A percentile compares a stretch with the other conserved stretches of the same genome.
Evolutionary conservation across 2,113 vertebrate species (phyloP).

Genomic region (Tapirus terrestris): DNA sequence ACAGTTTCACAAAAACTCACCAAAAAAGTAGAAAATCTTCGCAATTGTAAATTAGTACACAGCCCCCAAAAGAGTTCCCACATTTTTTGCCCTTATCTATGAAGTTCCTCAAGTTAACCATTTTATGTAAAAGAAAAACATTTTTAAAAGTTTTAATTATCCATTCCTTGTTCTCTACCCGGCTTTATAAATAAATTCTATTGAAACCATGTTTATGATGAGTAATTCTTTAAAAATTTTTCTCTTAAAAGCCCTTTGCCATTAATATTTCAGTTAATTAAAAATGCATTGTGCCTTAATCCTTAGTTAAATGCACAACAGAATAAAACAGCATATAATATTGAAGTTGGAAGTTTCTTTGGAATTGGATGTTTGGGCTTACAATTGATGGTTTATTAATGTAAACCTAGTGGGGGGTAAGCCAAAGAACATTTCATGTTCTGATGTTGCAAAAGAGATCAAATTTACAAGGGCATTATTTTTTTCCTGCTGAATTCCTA

Average conservation of each 20-base stretch:
- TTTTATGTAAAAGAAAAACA: conserved; percentile 42
- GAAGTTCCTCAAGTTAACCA: conserved; percentile 43
- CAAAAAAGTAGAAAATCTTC: neutral
- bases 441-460: conserved; percentile 77
- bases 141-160: conserved; percentile 52
- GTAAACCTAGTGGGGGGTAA: conserved; percentile 75
- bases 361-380: conserved; percentile 61
- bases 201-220: conserved; percentile 68
- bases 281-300: conserved; percentile 71
- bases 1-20: neutral
- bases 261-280: conserved; percentile 76
- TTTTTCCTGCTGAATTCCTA: conserved; percentile 80
- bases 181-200: conserved; percentile 77
- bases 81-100: conserved; percentile 36
- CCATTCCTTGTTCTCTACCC: conserved; percentile 30
- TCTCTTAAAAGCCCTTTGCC: conserved; percentile 69
- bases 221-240: conserved; percentile 72
- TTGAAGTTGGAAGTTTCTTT: conserved; percentile 65
- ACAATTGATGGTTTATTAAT: conserved; percentile 75
- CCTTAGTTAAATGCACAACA: conserved; percentile 71
- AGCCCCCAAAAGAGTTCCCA: neutral
- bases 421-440: conserved; percentile 71
- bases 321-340: conserved; percentile 66
- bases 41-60: neutral
- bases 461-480: conserved; percentile 76